Conservation (phyloP, 2,797 vertebrate genomes). For the Megalops cyprinoides region DNA sequence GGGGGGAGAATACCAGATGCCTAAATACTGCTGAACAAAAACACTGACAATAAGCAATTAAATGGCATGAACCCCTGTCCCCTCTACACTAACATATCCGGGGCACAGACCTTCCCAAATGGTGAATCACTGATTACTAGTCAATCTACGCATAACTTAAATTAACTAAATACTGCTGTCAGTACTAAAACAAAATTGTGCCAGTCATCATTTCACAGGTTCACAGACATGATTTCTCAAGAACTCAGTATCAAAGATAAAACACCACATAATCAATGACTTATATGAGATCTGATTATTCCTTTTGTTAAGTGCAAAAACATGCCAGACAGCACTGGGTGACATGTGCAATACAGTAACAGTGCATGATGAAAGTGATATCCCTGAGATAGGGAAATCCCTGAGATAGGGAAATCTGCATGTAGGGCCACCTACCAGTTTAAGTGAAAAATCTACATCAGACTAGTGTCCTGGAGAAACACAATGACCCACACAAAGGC, state of each 20-base stretch:
- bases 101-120: background rate
- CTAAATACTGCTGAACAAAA: background rate
- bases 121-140: background rate
- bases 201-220: background rate
- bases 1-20: too few relatives aligned
- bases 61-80: background rate
- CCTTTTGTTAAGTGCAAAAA: background rate
- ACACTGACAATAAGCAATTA: background rate
- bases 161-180: background rate
- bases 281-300: background rate
- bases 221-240: background rate
- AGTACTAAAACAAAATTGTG: background rate
- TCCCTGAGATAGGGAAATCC: background rate
- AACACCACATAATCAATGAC: background rate
- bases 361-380: background rate
- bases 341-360: background rate
- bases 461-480: background rate
- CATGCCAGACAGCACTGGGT: background rate
- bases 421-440: background rate
- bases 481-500: background rate
- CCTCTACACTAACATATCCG: background rate
- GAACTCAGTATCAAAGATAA: background rate
- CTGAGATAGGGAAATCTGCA: background rate
- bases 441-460: background rate
- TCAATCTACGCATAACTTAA: background rate